Percentiles rank a stretch among this genome's conserved stretches.
Conservation (phyloP, 1,140 invertebrate genomes). For the Metaphire vulgaris region DNA sequence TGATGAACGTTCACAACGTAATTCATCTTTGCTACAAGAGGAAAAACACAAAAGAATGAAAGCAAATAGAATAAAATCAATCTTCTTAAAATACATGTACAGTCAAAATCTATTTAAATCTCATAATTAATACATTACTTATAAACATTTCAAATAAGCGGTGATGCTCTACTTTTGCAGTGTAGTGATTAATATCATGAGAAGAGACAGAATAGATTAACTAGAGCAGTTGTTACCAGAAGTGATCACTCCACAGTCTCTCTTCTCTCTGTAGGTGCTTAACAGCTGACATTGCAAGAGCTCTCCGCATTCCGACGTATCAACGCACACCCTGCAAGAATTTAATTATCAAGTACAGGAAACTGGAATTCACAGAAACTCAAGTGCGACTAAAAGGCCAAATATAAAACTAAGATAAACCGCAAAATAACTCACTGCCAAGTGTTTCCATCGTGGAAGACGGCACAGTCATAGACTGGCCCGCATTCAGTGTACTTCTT, state of each 20-base stretch:
- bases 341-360: neutral
- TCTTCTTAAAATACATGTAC: too few relatives aligned
- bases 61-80: too few relatives aligned
- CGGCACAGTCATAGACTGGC: conserved; percentile 84
- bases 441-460: conserved; percentile 76
- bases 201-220: too few relatives aligned
- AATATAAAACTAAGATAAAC: neutral
- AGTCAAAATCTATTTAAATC: conserved; percentile 15
- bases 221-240: neutral
- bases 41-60: conserved; percentile 9
- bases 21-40: conserved; percentile 68
- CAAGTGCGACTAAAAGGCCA: neutral
- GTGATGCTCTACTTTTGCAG: too few relatives aligned
- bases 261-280: conserved; percentile 75
- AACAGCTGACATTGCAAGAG: conserved; percentile 67
- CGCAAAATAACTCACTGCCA: conserved; percentile 61
- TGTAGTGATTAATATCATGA: too few relatives aligned
- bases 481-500: conserved; percentile 82
- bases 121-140: neutral
- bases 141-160: too few relatives aligned
- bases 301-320: conserved; percentile 76
- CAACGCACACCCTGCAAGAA: conserved; percentile 68
- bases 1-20: conserved; percentile 88
- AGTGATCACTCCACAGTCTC: conserved; percentile 69
- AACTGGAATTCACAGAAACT: conserved; percentile 31